A percentile compares a stretch with the other conserved stretches of the same genome.
phyloP scores from a whole-genome alignment of 2,797 vertebrate species.

The Orientallactaga sibirica region DNA sequence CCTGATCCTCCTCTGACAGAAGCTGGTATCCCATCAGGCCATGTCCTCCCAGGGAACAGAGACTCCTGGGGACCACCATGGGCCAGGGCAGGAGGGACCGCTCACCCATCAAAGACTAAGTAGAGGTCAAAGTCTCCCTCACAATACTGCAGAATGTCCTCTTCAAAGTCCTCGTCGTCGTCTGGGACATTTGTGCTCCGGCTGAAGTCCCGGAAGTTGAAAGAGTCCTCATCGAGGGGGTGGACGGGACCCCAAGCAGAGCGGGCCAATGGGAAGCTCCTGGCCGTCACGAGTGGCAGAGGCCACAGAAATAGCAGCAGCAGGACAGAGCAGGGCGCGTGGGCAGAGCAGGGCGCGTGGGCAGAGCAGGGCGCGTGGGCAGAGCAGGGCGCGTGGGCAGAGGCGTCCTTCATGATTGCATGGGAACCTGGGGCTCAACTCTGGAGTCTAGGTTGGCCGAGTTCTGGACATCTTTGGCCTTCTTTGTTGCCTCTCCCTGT shows the following conservation, averaged over 20 bases:
- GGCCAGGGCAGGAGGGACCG: neutral
- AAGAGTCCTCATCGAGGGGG: no score
- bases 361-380: neutral
- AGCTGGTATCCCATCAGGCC: neutral
- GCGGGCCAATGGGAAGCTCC: no score
- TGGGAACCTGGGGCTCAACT: no score
- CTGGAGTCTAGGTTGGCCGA: neutral
- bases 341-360: neutral
- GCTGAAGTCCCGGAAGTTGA: no score
- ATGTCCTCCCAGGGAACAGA: neutral
- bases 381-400: neutral
- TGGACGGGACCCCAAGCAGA: rapidly evolving
- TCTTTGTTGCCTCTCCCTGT: neutral
- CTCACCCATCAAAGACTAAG: neutral
- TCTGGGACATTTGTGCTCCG: neutral
- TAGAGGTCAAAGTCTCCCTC: neutral
- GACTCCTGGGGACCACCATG: neutral
- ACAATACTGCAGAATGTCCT: neutral
- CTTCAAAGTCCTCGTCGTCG: neutral
- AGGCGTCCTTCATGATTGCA: neutral
- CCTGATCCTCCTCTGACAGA: neutral
- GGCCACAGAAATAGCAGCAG: neutral
- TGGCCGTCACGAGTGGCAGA: no score
- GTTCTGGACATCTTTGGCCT: neutral
- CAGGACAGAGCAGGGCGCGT: neutral